A percentile compares a stretch with the other conserved stretches of the same genome.
These are phyloP conservation scores for Eudorcas thomsonii DNA, from an alignment of 2,113 vertebrate species.

Conservation along the genomic window DNA sequence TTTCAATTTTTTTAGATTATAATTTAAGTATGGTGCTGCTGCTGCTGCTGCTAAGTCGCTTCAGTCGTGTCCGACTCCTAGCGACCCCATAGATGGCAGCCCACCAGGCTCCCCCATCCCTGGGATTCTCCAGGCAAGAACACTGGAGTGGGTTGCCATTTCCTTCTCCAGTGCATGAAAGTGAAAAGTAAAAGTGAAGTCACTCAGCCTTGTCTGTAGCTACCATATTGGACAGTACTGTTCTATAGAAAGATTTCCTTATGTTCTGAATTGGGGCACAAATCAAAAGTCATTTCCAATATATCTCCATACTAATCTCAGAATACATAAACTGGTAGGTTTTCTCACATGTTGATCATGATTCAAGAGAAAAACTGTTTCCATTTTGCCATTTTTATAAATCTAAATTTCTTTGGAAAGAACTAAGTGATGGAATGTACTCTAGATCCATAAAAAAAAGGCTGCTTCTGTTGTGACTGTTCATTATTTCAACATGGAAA, in stretches of 20 bases:
- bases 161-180: too few relatives aligned
- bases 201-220: too few relatives aligned
- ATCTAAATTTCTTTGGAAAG: constrained; percentile 6
- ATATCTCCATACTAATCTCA: not conserved
- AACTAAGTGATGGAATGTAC: not conserved
- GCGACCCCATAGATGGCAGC: rapidly evolving
- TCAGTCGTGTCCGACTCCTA: too few relatives aligned
- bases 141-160: too few relatives aligned
- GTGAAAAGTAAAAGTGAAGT: too few relatives aligned
- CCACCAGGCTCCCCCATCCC: too few relatives aligned
- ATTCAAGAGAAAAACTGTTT: not conserved
- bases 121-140: too few relatives aligned
- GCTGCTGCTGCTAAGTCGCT: too few relatives aligned
- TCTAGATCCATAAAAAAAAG: not conserved
- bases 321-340: not conserved
- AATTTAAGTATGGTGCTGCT: not conserved
- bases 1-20: not conserved
- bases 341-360: not conserved
- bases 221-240: not conserved
- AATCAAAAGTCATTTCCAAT: not conserved
- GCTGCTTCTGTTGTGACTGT: not conserved
- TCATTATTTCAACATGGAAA: not conserved
- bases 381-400: not conserved
- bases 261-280: not conserved
- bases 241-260: not conserved